Conservation (phyloP, 1,140 invertebrate species). For the Aphis craccivora region DNA sequence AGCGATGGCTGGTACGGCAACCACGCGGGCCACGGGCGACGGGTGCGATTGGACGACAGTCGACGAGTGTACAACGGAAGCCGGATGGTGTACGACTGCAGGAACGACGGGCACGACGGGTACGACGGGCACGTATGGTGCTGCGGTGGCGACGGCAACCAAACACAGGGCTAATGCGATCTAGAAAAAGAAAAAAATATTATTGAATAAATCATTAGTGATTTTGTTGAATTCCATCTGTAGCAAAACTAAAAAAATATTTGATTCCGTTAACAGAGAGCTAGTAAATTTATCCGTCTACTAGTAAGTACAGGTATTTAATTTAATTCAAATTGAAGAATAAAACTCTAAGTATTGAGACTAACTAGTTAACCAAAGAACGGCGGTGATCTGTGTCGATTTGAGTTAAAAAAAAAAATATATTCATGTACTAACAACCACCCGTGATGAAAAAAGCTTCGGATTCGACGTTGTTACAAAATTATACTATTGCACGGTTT, state of each 20-base stretch:
- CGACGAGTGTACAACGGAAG: constrained; percentile 32
- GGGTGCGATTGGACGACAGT: constrained; percentile 45
- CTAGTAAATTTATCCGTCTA: neutral
- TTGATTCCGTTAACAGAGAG: neutral
- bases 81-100: neutral
- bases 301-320: neutral
- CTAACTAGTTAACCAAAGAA: neutral
- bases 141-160: neutral
- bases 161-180: constrained; percentile 17
- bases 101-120: neutral
- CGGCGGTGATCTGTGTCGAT: no score
- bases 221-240: neutral
- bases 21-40: neutral
- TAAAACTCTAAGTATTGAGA: neutral
- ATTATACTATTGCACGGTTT: neutral
- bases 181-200: neutral
- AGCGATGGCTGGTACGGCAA: neutral
- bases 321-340: neutral
- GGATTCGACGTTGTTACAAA: neutral
- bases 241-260: neutral
- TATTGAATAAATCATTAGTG: neutral
- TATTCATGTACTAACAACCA: neutral
- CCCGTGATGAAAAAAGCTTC: neutral
- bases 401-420: neutral
- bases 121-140: constrained; percentile 33